A percentile compares a stretch with the other conserved stretches of the same genome.
Conservation (phyloP, 2,888 invertebrate genomes). For the Allophyes oxyacanthae region DNA sequence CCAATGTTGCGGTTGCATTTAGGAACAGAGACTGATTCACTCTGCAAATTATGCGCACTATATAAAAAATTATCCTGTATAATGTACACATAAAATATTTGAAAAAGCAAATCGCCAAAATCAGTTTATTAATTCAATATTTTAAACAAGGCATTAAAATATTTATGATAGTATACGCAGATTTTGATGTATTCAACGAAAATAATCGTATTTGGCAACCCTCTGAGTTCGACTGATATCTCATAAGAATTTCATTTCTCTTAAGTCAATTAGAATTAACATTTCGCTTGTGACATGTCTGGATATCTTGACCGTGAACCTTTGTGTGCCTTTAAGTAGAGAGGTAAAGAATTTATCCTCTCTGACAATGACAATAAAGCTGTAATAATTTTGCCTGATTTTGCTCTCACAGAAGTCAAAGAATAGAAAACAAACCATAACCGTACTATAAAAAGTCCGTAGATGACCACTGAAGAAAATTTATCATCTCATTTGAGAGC, state of each 20-base stretch:
- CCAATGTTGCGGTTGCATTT: too few species aligned
- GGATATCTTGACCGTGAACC: slow-evolving; percentile 35
- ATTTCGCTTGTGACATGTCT: slow-evolving; percentile 47
- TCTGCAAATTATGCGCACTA: too few species aligned
- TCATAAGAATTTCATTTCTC: slow-evolving; percentile 45
- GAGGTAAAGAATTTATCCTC: slow-evolving; percentile 20
- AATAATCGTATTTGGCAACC: slow-evolving; percentile 43
- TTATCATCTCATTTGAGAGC: background rate
- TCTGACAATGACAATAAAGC: slow-evolving; percentile 13
- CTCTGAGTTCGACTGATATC: slow-evolving; percentile 21
- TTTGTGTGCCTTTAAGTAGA: slow-evolving; percentile 3
- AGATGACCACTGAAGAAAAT: slow-evolving; percentile 4
- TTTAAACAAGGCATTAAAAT: slow-evolving; percentile 7
- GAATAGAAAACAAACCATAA: slow-evolving; percentile 28
- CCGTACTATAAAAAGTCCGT: background rate
- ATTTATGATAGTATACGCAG: slow-evolving; percentile 14
- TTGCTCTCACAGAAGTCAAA: slow-evolving; percentile 15
- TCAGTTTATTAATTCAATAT: too few species aligned
- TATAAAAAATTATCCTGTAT: too few species aligned
- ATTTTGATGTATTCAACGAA: slow-evolving; percentile 38
- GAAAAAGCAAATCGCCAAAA: too few species aligned
- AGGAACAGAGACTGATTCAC: too few species aligned
- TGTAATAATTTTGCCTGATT: slow-evolving; percentile 22
- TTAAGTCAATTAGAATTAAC: slow-evolving; percentile 48
- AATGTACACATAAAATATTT: too few species aligned